A percentile compares a stretch with the other conserved stretches of the same genome.
phyloP scores from a whole-genome alignment of 2,888 invertebrate species.

The Rhingia campestris region DNA sequence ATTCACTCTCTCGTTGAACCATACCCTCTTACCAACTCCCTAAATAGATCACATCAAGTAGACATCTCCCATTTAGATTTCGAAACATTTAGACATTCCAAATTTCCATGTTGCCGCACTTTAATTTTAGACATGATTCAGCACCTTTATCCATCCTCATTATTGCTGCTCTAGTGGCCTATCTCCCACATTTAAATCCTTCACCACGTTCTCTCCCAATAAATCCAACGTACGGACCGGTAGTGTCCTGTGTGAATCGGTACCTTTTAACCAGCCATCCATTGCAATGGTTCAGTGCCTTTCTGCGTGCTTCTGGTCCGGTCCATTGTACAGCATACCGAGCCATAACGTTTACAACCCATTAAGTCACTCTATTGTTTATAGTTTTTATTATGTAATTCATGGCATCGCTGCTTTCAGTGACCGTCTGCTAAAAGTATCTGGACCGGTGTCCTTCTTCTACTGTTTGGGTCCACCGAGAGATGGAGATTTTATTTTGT shows the following conservation, averaged over 20 bases:
- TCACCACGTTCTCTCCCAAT: constrained; percentile 46
- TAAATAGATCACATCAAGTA: constrained; percentile 49
- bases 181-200: constrained; percentile 58
- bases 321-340: constrained; percentile 21
- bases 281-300: constrained; percentile 58
- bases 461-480: background rate
- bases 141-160: constrained; percentile 56
- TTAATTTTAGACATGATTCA: constrained; percentile 48
- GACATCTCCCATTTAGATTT: constrained; percentile 33
- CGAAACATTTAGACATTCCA: constrained; percentile 13
- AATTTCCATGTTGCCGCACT: background rate
- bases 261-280: constrained; percentile 60
- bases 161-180: constrained; percentile 64
- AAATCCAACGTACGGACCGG: constrained; percentile 48
- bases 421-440: constrained; percentile 55
- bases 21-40: no score
- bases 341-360: constrained; percentile 68
- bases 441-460: background rate
- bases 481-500: constrained; percentile 45
- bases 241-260: constrained; percentile 52
- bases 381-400: constrained; percentile 70
- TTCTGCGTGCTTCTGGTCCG: constrained; percentile 15
- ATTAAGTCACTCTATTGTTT: constrained; percentile 72
- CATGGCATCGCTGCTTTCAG: constrained; percentile 51
- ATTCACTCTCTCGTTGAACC: background rate